Conservation (phyloP, 2,888 invertebrate genomes). For the Zeuzera pyrina region DNA sequence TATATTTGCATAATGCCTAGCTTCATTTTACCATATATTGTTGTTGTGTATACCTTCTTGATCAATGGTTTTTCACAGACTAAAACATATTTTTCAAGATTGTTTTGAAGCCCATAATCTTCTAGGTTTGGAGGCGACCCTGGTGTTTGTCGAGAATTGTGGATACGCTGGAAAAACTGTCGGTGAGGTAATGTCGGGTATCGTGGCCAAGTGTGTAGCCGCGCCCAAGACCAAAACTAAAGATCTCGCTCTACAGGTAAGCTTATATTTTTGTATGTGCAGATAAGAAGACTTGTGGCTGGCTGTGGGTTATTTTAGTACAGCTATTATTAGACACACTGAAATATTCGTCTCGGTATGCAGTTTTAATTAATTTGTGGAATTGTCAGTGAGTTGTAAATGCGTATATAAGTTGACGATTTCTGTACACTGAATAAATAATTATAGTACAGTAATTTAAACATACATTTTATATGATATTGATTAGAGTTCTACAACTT, state of each 20-base stretch:
- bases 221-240: constrained; percentile 93
- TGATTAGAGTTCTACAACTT: too few species aligned
- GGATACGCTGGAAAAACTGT: constrained; percentile 89
- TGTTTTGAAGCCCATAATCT: too few species aligned
- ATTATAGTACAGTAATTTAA: too few species aligned
- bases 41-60: too few species aligned
- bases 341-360: neutral
- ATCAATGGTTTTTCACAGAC: too few species aligned
- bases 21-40: too few species aligned
- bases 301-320: too few species aligned
- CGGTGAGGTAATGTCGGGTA: constrained; percentile 89
- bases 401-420: neutral
- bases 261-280: neutral
- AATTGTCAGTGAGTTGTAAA: neutral
- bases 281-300: too few species aligned
- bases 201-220: constrained; percentile 93
- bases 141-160: constrained; percentile 94
- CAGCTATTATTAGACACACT: too few species aligned
- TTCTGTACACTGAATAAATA: neutral
- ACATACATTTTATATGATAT: too few species aligned
- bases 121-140: constrained; percentile 83
- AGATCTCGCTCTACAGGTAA: constrained; percentile 87
- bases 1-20: too few species aligned
- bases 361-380: neutral
- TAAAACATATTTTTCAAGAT: too few species aligned